A percentile compares a stretch with the other conserved stretches of the same genome.
These are phyloP conservation scores for Listronotus bonariensis DNA, from an alignment of 1,140 invertebrate genomes.

Conservation along the genomic window DNA sequence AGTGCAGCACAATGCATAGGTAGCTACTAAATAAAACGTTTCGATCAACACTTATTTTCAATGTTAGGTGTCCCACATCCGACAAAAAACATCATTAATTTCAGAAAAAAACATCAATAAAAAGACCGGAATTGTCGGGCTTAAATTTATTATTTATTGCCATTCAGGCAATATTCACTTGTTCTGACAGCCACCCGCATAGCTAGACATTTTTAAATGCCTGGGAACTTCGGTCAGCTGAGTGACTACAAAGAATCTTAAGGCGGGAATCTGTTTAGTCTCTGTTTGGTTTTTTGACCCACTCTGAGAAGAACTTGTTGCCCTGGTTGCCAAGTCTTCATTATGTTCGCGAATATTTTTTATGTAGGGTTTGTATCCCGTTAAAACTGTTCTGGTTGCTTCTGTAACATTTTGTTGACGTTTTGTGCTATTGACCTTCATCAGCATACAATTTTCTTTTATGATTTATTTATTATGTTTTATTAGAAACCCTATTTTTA, in stretches of 20 bases:
- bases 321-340: constrained; percentile 15
- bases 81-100: too few species aligned
- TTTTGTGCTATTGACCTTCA: background rate
- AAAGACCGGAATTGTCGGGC: constrained; percentile 3
- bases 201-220: constrained; percentile 33
- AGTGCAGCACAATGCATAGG: too few species aligned
- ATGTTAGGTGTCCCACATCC: too few species aligned
- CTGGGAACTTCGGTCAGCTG: constrained; percentile 36
- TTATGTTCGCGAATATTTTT: background rate
- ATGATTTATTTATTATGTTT: too few species aligned
- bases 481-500: too few species aligned
- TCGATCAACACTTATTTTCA: too few species aligned
- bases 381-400: background rate
- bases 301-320: constrained; percentile 21
- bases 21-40: too few species aligned
- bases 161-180: constrained; percentile 25
- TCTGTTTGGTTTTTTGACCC: constrained; percentile 32
- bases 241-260: constrained; percentile 30
- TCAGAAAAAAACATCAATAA: too few species aligned
- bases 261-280: constrained; percentile 37
- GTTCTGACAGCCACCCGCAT: constrained; percentile 32
- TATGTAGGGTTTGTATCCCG: background rate
- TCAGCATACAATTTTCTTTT: too few species aligned
- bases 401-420: background rate
- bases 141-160: constrained; percentile 4